These are phyloP conservation scores for Pollenia amentaria DNA, from an alignment of 2,888 invertebrate genomes.

Conservation along the genomic window DNA sequence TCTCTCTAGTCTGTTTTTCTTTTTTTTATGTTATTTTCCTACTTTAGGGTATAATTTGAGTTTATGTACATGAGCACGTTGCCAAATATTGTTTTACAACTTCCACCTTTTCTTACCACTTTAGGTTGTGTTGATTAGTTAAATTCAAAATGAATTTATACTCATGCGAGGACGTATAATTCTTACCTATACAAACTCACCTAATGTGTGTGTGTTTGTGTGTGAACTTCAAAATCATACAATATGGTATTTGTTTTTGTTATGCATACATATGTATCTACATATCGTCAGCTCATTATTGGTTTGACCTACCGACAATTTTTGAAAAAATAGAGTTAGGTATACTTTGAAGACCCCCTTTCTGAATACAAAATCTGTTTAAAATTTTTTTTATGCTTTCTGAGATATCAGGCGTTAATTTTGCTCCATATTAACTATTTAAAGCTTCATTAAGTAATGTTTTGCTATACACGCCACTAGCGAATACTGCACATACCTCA, in stretches of 20 bases:
- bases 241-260: not conserved
- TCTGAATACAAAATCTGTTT: no score
- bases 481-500: no score
- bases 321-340: no score
- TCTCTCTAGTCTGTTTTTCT: not conserved
- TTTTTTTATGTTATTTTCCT: not conserved
- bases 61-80: conserved; percentile 7
- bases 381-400: no score
- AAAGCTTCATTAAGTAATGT: no score
- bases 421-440: no score
- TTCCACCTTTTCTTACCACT: conserved; percentile 11
- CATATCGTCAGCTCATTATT: no score
- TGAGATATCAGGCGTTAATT: no score
- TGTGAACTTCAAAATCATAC: not conserved
- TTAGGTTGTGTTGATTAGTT: conserved; percentile 49
- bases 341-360: no score
- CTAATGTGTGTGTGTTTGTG: no score
- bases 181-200: not conserved
- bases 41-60: conserved; percentile 23
- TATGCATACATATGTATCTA: not conserved
- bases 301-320: no score
- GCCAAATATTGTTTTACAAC: conserved; percentile 23
- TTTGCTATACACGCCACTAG: no score
- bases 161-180: not conserved
- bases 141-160: conserved; percentile 48